Evolutionary conservation across 2,113 vertebrate species (phyloP).

Genomic region (Girardinichthys multiradiatus): DNA sequence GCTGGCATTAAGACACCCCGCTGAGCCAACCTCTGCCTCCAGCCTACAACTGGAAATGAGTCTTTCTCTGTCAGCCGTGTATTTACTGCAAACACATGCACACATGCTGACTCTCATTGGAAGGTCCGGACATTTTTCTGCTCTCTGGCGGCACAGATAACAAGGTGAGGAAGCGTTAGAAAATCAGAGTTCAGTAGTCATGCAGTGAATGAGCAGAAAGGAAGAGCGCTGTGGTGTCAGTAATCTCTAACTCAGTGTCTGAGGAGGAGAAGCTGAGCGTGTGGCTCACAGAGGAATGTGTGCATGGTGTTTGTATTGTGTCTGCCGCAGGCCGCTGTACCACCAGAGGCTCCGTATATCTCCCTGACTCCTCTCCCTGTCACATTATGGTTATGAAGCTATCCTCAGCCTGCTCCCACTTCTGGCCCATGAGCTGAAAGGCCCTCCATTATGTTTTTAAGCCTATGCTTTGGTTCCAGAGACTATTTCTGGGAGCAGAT

Average conservation of each 20-base stretch:
- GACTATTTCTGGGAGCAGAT: constrained; percentile 63
- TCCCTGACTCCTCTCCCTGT: constrained; percentile 69
- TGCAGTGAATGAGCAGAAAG: constrained; percentile 48
- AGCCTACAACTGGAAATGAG: constrained; percentile 71
- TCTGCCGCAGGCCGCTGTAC: constrained; percentile 71
- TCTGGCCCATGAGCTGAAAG: constrained; percentile 56
- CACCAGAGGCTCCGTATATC: constrained; percentile 69
- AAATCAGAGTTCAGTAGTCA: constrained; percentile 34
- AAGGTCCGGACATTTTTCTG: constrained; percentile 12
- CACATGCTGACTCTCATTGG: constrained; percentile 25
- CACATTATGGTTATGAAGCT: constrained; percentile 74
- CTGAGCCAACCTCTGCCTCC: constrained; percentile 59
- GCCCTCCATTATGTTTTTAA: constrained; percentile 71
- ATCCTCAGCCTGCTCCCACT: constrained; percentile 67
- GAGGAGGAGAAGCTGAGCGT: constrained; percentile 55
- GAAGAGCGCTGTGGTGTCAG: constrained; percentile 60
- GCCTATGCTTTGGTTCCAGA: constrained; percentile 70
- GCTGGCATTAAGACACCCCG: constrained; percentile 74
- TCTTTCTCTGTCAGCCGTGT: constrained; percentile 53
- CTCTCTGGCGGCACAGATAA: constrained; percentile 50
- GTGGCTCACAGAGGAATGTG: constrained; percentile 68
- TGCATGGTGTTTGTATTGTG: constrained; percentile 72
- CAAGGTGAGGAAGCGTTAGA: constrained; percentile 35
- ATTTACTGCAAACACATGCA: constrained; percentile 59
- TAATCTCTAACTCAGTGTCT: constrained; percentile 68